These are phyloP conservation scores for Potamilus streckersoni DNA, from an alignment of 1,140 invertebrate genomes.

Conservation along the genomic window DNA sequence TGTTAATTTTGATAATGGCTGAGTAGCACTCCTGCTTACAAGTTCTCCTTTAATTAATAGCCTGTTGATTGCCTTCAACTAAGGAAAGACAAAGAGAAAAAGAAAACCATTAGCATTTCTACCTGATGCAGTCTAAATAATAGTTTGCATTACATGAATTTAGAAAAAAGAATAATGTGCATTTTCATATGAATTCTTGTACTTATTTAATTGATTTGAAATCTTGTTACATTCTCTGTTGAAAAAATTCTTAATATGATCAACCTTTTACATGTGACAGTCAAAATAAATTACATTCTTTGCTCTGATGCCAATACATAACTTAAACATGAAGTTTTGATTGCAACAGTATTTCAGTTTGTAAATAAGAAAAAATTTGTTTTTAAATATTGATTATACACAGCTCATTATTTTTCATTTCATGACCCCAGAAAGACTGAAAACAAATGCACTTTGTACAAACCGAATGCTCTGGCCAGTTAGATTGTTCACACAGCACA, in stretches of 20 bases:
- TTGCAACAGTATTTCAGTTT: background rate
- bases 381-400: background rate
- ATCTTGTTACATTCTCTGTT: no score
- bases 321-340: background rate
- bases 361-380: background rate
- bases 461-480: slow-evolving; percentile 20
- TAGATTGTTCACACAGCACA: slow-evolving; percentile 7
- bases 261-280: no score
- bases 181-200: no score
- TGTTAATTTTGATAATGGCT: background rate
- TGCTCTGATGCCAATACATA: no score
- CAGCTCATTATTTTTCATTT: background rate
- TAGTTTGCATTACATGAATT: no score
- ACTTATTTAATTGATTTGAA: no score
- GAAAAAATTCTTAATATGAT: no score
- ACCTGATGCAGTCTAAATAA: no score
- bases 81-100: background rate
- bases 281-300: no score
- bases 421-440: background rate
- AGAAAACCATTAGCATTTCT: background rate
- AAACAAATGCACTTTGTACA: background rate
- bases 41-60: background rate
- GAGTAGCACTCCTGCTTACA: background rate
- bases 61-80: background rate
- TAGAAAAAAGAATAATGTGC: no score